phyloP scores from a whole-genome alignment of 2,113 vertebrate genomes.

The Austrofundulus limnaeus region DNA sequence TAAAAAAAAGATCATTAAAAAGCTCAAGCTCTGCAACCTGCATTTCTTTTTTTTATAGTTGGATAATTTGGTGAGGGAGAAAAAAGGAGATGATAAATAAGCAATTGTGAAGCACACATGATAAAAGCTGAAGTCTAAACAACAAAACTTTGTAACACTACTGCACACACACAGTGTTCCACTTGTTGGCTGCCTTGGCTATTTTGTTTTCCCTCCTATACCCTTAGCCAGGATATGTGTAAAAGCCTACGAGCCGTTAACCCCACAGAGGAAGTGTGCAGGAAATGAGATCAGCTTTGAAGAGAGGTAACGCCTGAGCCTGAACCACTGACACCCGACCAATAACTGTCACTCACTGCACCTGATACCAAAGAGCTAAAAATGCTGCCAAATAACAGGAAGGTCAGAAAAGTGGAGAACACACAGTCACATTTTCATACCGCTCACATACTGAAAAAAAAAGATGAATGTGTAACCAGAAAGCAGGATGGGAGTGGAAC shows the following conservation, averaged over 20 bases:
- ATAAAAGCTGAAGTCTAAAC: no score
- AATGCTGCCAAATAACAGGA: constrained; percentile 52
- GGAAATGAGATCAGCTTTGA: constrained; percentile 76
- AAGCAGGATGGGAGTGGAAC: no score
- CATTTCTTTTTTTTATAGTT: no score
- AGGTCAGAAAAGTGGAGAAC: constrained; percentile 35
- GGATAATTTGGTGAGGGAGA: no score
- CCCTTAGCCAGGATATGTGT: constrained; percentile 56
- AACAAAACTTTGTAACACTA: constrained; percentile 29
- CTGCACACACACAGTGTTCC: constrained; percentile 23
- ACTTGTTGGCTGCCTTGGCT: constrained; percentile 35
- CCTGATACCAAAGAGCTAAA: constrained; percentile 62
- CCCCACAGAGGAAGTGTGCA: constrained; percentile 74
- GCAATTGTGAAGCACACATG: no score
- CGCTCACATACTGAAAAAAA: constrained; percentile 2
- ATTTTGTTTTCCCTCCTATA: constrained; percentile 36
- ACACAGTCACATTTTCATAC: constrained; percentile 3
- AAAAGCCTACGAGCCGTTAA: constrained; percentile 62
- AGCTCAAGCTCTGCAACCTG: no score
- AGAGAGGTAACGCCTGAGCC: constrained; percentile 69
- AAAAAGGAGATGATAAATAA: no score
- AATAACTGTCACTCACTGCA: constrained; percentile 77
- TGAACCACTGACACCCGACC: constrained; percentile 72
- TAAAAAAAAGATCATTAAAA: no score
- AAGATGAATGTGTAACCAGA: constrained; percentile 2